These are phyloP conservation scores for Anoplopoma fimbria DNA, from an alignment of 2,113 vertebrate species.

Conservation along the genomic window DNA sequence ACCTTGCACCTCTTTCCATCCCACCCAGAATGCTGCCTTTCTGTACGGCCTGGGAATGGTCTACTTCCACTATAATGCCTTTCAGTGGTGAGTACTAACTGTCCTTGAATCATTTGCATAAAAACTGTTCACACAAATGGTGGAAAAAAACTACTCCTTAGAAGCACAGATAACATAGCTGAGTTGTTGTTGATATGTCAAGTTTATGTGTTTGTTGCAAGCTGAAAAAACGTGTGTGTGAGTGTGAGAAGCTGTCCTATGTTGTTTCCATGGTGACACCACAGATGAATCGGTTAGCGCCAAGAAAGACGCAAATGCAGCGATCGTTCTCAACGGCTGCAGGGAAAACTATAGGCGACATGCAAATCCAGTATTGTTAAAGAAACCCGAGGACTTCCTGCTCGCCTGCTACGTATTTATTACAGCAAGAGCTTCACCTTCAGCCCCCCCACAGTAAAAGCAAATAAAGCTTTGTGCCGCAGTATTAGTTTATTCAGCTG, in stretches of 20 bases:
- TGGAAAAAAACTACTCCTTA: too few species aligned
- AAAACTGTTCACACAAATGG: not conserved
- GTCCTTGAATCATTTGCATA: not conserved
- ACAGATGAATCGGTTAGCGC: too few species aligned
- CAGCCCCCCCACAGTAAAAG: too few species aligned
- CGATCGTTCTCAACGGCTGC: not conserved
- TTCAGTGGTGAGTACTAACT: constrained; percentile 95
- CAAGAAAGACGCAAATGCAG: not conserved
- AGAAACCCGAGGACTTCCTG: not conserved
- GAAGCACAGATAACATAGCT: too few species aligned
- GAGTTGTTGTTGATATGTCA: too few species aligned
- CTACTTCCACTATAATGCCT: constrained; percentile 99
- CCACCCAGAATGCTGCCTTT: constrained; percentile 98
- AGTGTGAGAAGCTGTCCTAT: not conserved
- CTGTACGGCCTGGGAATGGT: constrained; percentile 99
- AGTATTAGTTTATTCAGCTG: not conserved
- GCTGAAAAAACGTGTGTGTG: too few species aligned
- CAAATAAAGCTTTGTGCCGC: not conserved
- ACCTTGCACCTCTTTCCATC: not conserved
- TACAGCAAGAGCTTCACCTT: not conserved
- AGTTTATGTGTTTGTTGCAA: not conserved
- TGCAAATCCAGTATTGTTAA: not conserved
- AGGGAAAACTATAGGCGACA: too few species aligned
- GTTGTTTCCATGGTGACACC: constrained; percentile 62
- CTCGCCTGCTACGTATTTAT: not conserved